phyloP scores from a whole-genome alignment of 2,797 vertebrate genomes.

The Poecilia velifera region DNA sequence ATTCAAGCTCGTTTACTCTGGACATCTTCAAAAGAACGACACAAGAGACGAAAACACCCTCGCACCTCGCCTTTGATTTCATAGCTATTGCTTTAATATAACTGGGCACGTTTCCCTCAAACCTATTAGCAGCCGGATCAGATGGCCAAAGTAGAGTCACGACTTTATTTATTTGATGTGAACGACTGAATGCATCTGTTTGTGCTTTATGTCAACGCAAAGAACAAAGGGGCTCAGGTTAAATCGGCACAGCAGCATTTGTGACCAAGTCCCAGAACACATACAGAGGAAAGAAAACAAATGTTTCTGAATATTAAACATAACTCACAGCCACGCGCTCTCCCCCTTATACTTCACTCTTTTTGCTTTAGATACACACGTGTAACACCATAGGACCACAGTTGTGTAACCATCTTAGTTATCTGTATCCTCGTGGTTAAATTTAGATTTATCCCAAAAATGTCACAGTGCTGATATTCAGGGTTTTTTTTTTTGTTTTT shows the following conservation, averaged over 20 bases:
- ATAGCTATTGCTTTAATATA: neutral
- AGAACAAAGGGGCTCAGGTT: slow-evolving; percentile 15
- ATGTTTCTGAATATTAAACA: neutral
- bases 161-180: neutral
- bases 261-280: neutral
- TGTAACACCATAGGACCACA: neutral
- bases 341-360: neutral
- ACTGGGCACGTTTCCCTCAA: neutral
- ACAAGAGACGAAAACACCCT: neutral
- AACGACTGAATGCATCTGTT: neutral
- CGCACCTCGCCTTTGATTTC: neutral
- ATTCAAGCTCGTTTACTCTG: neutral
- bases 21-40: neutral
- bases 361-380: neutral
- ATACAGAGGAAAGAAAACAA: neutral
- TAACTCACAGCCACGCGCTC: neutral
- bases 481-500: neutral
- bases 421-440: slow-evolving; percentile 1
- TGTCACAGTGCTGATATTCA: slow-evolving; percentile 2
- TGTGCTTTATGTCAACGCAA: neutral
- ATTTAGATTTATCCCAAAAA: slow-evolving; percentile 18
- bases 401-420: slow-evolving; percentile 4
- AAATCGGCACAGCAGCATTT: neutral
- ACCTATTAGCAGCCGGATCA: neutral
- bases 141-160: slow-evolving; percentile 4